Percentiles rank a stretch among this genome's conserved stretches.
These are phyloP conservation scores for Ormia ochracea DNA, from an alignment of 2,888 invertebrate genomes.

Conservation along the genomic window DNA sequence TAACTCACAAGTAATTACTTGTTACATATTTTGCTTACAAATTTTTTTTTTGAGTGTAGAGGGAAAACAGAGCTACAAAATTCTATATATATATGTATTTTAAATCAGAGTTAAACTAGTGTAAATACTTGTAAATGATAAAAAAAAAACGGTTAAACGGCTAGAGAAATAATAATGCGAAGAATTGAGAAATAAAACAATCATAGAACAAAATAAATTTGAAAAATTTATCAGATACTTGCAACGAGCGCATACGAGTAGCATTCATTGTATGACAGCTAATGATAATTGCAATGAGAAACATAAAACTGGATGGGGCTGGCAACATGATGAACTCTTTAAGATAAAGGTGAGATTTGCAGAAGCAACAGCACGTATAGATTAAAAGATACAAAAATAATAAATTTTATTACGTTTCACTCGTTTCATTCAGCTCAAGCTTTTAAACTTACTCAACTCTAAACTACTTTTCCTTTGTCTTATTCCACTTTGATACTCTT, in stretches of 20 bases:
- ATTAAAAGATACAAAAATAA: constrained; percentile 54
- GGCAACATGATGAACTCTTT: constrained; percentile 34
- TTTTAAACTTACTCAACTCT: constrained; percentile 25
- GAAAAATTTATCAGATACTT: constrained; percentile 30
- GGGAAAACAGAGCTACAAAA: neutral
- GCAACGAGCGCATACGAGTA: neutral
- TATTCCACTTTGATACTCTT: neutral
- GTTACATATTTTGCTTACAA: too few species aligned
- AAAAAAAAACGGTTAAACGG: constrained; percentile 15
- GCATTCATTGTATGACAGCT: constrained; percentile 17
- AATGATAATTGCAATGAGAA: constrained; percentile 27
- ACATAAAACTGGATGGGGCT: neutral
- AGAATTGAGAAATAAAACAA: too few species aligned
- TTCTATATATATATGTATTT: constrained; percentile 18
- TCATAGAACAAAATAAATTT: constrained; percentile 41
- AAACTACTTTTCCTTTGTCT: constrained; percentile 13
- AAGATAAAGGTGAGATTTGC: constrained; percentile 55
- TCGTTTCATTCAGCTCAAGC: constrained; percentile 29
- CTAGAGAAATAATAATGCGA: constrained; percentile 2
- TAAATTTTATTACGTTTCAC: constrained; percentile 34
- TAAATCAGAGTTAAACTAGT: constrained; percentile 24
- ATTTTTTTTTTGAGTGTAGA: too few species aligned
- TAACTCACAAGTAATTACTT: too few species aligned
- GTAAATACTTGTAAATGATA: constrained; percentile 15
- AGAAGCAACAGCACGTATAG: constrained; percentile 56